Base-by-base conservation (phyloP, 2,888 invertebrate species). In the Cordilura impudica region DNA sequence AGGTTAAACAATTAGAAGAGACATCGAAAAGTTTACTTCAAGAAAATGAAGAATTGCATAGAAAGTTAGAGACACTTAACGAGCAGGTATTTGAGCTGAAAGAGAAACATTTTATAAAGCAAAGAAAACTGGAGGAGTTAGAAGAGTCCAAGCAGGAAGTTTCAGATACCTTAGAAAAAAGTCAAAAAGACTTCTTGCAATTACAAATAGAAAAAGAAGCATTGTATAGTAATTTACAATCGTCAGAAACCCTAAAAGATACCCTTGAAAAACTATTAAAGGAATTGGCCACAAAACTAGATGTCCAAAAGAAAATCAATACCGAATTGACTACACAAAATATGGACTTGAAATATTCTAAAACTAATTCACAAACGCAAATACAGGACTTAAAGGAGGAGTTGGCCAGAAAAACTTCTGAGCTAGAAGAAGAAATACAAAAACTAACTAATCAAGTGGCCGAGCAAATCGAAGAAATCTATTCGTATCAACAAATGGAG, bases 1-100 rank as follows among this genome's bases (percentile, higher is more conserved):
- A 69, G 3, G 63, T 83, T 12, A 80, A 82, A 31, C 75, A 81
- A 26, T 53, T 84, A 21, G 81, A 82, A 54, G 73, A 83, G 1
- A 72, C 79, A 5, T 47, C 61, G 1, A 53, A 54, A 35, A 31
- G 23, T 3, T 60, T 81, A 21, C 72, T 81, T 19, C 56, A 81
- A 7, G 77, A 81, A 29, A 84, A 83, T 49, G 47, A 71, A 12
- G 35, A 69, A 4, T 60, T 83, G n/a, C 45, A 60, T 0, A 54
- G 23, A n/a, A 69, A 78, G n/a, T 31, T 82, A 14, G 51, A 35
- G 8, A 26, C 60, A n/a, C 53, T 81, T 5, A 78, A 61, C 8
- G 53, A 63, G 2, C 78, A 81, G 60, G 56, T 81, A 0, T 8
- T 7, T 1, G 58, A 54, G 19, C 66, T 82, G n/a, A 81, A 80